Evolutionary conservation across 2,888 invertebrate species (phyloP).

Genomic region (Chrysolina haemoptera): DNA sequence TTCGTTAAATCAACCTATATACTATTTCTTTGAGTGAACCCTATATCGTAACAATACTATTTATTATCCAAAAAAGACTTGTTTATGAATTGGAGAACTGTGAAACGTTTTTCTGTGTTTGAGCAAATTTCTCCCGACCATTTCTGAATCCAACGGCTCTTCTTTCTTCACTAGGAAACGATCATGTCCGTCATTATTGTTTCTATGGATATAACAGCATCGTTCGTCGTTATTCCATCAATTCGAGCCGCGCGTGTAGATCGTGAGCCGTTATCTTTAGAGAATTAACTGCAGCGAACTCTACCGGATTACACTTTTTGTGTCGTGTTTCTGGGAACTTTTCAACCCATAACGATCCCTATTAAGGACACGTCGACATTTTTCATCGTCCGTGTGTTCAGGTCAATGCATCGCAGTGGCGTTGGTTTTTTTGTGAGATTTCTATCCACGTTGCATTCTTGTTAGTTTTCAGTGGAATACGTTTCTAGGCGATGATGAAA

Average conservation of each 20-base stretch:
- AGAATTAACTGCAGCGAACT: constrained; percentile 18
- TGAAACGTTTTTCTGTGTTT: no score
- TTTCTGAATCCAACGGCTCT: neutral
- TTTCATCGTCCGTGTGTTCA: constrained; percentile 32
- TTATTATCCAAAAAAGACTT: no score
- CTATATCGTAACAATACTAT: no score
- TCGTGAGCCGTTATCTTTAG: constrained; percentile 14
- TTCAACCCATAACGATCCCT: constrained; percentile 22
- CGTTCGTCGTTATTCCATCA: constrained; percentile 13
- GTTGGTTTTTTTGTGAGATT: neutral
- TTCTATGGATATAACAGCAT: neutral
- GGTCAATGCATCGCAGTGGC: constrained; percentile 15
- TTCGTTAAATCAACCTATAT: no score
- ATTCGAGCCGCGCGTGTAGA: constrained; percentile 18
- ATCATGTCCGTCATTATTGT: constrained; percentile 2
- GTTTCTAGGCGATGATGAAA: neutral
- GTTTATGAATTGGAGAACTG: no score
- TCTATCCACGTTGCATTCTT: neutral
- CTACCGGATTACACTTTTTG: constrained; percentile 31
- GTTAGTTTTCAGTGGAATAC: neutral
- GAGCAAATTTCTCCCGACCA: no score
- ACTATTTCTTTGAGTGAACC: no score
- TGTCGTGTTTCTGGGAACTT: constrained; percentile 34
- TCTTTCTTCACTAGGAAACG: neutral
- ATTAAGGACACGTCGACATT: constrained; percentile 31